Percentiles rank a stretch among this genome's conserved stretches.
These are phyloP conservation scores for Ciconia maguari DNA, from an alignment of 2,113 vertebrate species.

Conservation along the genomic window DNA sequence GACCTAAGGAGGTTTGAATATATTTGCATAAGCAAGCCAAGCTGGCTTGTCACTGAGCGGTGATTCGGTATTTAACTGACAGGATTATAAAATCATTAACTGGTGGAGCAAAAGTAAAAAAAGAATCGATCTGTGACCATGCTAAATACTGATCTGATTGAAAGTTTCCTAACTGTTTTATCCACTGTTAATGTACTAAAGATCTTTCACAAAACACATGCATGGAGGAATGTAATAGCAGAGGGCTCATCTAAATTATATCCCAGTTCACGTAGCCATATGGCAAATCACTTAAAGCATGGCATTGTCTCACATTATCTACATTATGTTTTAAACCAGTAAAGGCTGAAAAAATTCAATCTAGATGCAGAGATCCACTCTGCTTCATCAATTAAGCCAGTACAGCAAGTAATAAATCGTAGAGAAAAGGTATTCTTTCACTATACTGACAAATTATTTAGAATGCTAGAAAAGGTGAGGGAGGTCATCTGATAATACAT, in stretches of 20 bases:
- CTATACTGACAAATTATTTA: neutral
- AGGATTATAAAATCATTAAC: neutral
- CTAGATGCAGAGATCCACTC: neutral
- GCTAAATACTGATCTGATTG: neutral
- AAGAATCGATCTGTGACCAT: neutral
- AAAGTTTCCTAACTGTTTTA: neutral
- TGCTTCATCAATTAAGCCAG: neutral
- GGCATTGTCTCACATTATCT: neutral
- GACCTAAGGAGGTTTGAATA: neutral
- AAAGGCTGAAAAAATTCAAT: neutral
- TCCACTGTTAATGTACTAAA: neutral
- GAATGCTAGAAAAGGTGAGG: neutral
- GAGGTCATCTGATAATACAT: neutral
- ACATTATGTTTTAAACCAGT: neutral
- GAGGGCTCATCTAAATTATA: neutral
- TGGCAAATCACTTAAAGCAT: constrained; percentile 13
- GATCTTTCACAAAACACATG: neutral
- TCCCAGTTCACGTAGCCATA: neutral
- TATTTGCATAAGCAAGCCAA: neutral
- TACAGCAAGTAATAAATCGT: neutral
- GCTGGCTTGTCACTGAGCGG: neutral
- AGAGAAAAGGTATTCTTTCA: neutral
- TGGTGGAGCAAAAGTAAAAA: neutral
- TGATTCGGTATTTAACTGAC: neutral
- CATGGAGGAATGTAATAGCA: neutral